Conservation (phyloP, 2,888 invertebrate genomes). For the Mactromeris polynyma region DNA sequence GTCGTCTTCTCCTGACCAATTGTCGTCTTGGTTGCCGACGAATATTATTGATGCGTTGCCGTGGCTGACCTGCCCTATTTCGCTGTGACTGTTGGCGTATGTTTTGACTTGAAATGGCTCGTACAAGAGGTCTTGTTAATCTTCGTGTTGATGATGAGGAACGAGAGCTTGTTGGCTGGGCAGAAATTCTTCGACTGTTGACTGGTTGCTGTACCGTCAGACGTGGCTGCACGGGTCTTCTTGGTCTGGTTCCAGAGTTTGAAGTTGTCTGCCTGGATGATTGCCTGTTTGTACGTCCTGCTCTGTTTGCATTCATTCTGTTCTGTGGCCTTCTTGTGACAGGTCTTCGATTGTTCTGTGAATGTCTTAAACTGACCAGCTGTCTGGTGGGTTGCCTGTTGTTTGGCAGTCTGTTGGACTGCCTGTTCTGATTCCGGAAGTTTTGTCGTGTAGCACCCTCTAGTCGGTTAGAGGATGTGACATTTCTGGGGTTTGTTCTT, state of each 20-base stretch:
- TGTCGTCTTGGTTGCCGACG: slow-evolving; percentile 5
- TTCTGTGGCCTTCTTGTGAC: not conserved
- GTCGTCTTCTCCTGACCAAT: not conserved
- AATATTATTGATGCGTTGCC: not conserved
- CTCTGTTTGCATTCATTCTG: not conserved
- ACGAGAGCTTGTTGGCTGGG: not conserved
- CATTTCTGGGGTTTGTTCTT: too few species aligned
- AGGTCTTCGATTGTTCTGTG: not conserved
- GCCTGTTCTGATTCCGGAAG: not conserved
- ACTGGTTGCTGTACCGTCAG: slow-evolving; percentile 26
- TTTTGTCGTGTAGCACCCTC: not conserved
- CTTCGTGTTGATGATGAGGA: not conserved
- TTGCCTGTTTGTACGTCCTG: not conserved
- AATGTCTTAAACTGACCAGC: not conserved
- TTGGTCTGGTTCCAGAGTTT: not conserved
- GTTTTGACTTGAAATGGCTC: slow-evolving; percentile 25
- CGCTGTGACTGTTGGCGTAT: slow-evolving; percentile 5
- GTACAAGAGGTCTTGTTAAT: slow-evolving; percentile 29
- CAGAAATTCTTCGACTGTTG: slow-evolving; percentile 30
- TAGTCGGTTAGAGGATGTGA: not conserved
- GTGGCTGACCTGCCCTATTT: not conserved
- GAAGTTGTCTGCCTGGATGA: not conserved
- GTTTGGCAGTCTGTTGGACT: not conserved
- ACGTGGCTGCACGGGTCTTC: slow-evolving; percentile 18
- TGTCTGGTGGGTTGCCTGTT: not conserved